Base-by-base conservation (phyloP, 2,888 invertebrate species). In the Ischnura elegans region DNA sequence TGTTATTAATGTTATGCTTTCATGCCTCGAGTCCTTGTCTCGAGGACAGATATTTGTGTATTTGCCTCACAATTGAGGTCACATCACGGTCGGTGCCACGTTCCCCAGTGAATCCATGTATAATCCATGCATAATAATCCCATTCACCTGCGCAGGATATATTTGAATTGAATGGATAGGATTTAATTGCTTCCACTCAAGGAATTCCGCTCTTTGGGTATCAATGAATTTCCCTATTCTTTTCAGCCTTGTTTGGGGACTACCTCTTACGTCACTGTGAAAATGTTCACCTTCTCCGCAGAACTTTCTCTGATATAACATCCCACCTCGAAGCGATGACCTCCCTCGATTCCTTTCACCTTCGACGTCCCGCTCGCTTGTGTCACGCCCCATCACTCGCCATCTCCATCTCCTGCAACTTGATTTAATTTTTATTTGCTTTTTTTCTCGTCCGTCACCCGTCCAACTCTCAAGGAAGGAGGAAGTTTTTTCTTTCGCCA, bases 301-400 rank as follows among this genome's bases (percentile, higher is more conserved):
- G 1, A 19, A 76, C 76, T 76, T 76, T 76, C 76, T 8, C 76
- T 76, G 76, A 29, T 25, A 16, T n/a, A n/a, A n/a, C n/a, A n/a
- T n/a, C 76, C 36, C n/a, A n/a, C 13, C 61, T 25, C 61, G 61
- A 25, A 8, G 61, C 61, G 61, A 25, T 76, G 76, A 76, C 76
- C 76, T 76, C 76, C 29, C 76, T 21, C 76, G n/a, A n/a, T 36
- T 76, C 76, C 36, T 76, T 76, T 76, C 76, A 76, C 76, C 10
- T 5, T 13, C 36, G 13, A 25, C 61, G 25, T 61, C 36, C 13
- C 76, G 36, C 36, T n/a, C 76, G 29, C 76, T n/a, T n/a, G n/a
- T n/a, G n/a, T n/a, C n/a, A n/a, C n/a, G n/a, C n/a, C n/a, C 13
- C 61, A 25, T 25, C 76, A 21, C 29, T 76, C 25, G n/a, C 76